Evolutionary conservation across 2,888 invertebrate genomes (phyloP).

Genomic region (Plagodis pulveraria): DNA sequence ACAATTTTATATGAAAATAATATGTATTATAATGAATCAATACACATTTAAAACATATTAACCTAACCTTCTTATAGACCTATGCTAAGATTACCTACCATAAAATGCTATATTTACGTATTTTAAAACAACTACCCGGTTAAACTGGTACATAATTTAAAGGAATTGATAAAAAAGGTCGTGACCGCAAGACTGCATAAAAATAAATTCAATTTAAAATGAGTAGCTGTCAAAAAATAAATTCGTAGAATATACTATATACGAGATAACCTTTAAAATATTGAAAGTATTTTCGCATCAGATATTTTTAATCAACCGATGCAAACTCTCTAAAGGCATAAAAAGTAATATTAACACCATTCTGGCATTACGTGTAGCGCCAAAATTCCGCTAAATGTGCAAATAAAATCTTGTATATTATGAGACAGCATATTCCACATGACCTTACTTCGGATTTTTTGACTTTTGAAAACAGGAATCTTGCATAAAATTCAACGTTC

Average conservation of each 20-base stretch:
- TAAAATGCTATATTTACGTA: background rate
- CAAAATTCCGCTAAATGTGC: constrained; percentile 63
- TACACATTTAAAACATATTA: too few relatives aligned
- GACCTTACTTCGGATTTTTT: constrained; percentile 60
- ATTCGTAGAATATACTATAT: constrained; percentile 43
- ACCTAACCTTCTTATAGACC: background rate
- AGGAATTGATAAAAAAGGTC: constrained; percentile 19
- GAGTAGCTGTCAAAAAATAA: constrained; percentile 37
- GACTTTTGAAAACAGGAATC: constrained; percentile 58
- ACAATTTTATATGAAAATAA: too few relatives aligned
- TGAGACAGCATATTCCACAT: constrained; percentile 62
- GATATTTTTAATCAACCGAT: constrained; percentile 70
- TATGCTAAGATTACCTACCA: background rate
- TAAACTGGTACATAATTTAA: constrained; percentile 20
- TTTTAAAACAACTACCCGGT: background rate
- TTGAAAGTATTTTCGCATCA: constrained; percentile 53
- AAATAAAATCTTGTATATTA: constrained; percentile 71
- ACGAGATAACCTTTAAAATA: constrained; percentile 45
- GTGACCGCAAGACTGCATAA: constrained; percentile 27
- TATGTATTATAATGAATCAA: too few relatives aligned
- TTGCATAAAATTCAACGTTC: constrained; percentile 70
- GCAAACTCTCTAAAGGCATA: constrained; percentile 62
- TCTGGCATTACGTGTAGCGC: constrained; percentile 69
- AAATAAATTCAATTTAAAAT: constrained; percentile 38
- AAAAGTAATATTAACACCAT: constrained; percentile 76